phyloP scores from a whole-genome alignment of 2,113 vertebrate genomes.

The Engystomops pustulosus region DNA sequence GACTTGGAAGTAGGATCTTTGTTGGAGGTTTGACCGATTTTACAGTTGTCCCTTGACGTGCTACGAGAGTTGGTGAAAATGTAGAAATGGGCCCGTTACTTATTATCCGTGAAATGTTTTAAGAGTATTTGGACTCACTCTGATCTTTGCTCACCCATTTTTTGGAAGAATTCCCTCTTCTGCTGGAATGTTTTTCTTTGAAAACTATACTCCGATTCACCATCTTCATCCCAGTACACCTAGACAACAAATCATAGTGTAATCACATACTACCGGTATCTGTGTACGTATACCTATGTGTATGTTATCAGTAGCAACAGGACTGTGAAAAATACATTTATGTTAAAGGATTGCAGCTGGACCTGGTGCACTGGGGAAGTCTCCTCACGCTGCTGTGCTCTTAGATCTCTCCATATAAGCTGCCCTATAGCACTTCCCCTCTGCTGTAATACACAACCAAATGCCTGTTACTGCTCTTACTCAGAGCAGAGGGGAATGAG shows the following conservation, averaged over 20 bases:
- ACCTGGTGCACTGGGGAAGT: too few species aligned
- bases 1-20: conserved; percentile 45
- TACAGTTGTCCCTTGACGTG: conserved; percentile 62
- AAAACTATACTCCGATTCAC: conserved; percentile 35
- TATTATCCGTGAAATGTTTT: neutral
- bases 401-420: too few species aligned
- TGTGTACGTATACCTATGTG: too few species aligned
- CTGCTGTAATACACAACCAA: too few species aligned
- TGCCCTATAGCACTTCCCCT: too few species aligned
- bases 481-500: too few species aligned
- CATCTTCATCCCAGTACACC: conserved; percentile 20
- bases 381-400: too few species aligned
- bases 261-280: neutral
- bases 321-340: too few species aligned
- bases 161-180: conserved; percentile 88
- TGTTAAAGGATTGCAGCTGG: too few species aligned
- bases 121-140: neutral
- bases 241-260: neutral
- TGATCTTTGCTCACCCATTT: conserved; percentile 76
- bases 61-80: conserved; percentile 62
- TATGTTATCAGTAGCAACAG: too few species aligned
- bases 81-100: too few species aligned
- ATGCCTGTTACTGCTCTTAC: too few species aligned
- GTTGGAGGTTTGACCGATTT: conserved; percentile 58
- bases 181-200: conserved; percentile 77